phyloP scores from a whole-genome alignment of 1,140 invertebrate genomes.

The Drosophila chauvacae region DNA sequence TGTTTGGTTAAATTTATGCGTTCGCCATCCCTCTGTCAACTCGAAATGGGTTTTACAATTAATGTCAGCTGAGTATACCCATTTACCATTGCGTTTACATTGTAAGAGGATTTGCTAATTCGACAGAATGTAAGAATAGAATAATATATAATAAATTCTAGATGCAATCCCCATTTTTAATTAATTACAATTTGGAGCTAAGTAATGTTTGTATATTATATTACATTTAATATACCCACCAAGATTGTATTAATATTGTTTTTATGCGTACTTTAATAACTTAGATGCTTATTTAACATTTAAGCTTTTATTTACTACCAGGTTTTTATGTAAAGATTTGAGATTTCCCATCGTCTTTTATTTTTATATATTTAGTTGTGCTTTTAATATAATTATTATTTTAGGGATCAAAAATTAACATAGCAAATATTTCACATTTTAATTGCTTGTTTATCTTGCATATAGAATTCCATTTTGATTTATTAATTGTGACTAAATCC shows the following conservation, averaged over 20 bases:
- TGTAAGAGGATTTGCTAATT: background rate
- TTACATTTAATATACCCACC: too few species aligned
- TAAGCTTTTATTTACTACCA: too few species aligned
- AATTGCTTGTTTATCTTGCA: background rate
- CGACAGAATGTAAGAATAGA: background rate
- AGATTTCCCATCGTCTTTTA: too few species aligned
- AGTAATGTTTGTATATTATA: too few species aligned
- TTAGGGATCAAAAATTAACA: too few species aligned
- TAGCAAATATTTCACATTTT: background rate
- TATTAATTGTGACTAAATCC: too few species aligned
- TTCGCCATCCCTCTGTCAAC: slow-evolving; percentile 16
- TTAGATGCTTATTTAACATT: background rate
- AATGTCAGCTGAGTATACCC: slow-evolving; percentile 40
- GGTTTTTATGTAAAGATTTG: too few species aligned
- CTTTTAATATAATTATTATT: too few species aligned
- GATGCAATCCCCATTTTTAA: background rate
- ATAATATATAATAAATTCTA: too few species aligned
- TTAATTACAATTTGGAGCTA: too few species aligned
- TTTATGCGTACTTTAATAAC: background rate
- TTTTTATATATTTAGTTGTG: too few species aligned
- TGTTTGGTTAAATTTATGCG: slow-evolving; percentile 15
- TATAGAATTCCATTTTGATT: background rate
- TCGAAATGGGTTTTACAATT: slow-evolving; percentile 51
- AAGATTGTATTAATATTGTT: too few species aligned
- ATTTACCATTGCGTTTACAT: background rate